These are phyloP conservation scores for Paramormyrops kingsleyae DNA, from an alignment of 2,113 vertebrate genomes.

Conservation along the genomic window DNA sequence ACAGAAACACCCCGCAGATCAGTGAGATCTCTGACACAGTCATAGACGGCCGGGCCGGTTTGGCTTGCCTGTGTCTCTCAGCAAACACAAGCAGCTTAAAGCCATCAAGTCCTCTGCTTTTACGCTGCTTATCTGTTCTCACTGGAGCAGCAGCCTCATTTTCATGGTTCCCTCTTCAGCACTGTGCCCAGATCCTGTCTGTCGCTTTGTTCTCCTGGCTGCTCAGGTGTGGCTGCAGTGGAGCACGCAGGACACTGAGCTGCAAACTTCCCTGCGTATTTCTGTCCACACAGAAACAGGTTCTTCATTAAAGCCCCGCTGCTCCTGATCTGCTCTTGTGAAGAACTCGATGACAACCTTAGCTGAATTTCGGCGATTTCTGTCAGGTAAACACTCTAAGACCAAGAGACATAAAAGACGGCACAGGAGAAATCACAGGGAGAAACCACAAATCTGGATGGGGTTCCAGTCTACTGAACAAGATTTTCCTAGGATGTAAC, in stretches of 20 bases:
- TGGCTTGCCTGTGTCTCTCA: background rate
- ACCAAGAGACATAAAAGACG: background rate
- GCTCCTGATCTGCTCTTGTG: background rate
- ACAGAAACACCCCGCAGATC: background rate
- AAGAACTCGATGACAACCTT: background rate
- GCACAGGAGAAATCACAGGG: background rate
- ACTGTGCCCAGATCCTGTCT: background rate
- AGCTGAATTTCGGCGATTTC: background rate
- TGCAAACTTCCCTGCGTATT: background rate
- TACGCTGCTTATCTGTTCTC: background rate
- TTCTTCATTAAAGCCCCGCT: background rate
- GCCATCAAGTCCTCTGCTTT: background rate
- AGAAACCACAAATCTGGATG: background rate
- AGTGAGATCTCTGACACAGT: background rate
- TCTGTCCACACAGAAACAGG: background rate
- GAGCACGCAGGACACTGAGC: background rate
- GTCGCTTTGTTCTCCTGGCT: background rate
- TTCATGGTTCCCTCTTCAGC: background rate
- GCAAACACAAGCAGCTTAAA: background rate
- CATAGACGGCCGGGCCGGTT: background rate
- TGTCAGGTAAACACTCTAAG: background rate
- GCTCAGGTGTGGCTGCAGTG: background rate
- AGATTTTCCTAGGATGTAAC: background rate
- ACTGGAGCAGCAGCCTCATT: background rate
- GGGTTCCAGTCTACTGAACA: background rate